Base-by-base conservation (phyloP, 2,797 vertebrate species). In the Myotis planiceps region DNA sequence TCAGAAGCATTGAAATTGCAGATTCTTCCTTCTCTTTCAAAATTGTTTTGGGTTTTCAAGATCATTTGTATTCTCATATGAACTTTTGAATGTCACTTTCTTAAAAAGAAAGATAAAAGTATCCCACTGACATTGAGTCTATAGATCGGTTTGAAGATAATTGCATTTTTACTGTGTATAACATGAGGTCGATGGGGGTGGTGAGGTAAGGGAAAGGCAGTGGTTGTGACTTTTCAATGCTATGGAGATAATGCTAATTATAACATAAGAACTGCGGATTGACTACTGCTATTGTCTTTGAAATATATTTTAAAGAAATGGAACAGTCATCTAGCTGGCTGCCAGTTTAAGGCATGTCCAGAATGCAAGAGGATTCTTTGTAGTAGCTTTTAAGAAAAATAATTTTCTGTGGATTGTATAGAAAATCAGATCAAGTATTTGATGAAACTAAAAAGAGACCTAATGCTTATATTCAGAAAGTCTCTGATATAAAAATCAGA, bases 61-160 rank as follows among this genome's bases (percentile, higher is more conserved):
- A 79, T 63, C 9, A 66, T 85, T 79, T 72, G 1, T 32, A 63
- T 55, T 84, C 65, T 63, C 32, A 71, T 74, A 66, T 23, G 34
- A 78, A 92, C 49, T 89, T 81, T 65, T 92, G n/a, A 85, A 55
- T 78, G 14, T 34, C 14, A 39, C 58, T 92, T 92, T 39, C 29
- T 39, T 34, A 79, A 71, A 39, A 34, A 78, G 42, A 66, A 45
- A 58, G 34, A 53, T 34, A 16, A 37, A 29, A 80, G 9, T 13
- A 42, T 6, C 16, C 27, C 6, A 32, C 14, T 74, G 25, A 18
- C 25, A 72, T 34, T 68, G 27, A 74, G 14, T 74, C 51, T 58
- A 65, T 66, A 42, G 25, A 34, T 32, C 32, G n/a, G 9, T 69
- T 91, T 68, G 25, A 47, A 10, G 65, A 79, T 15, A 80, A 90